Evolutionary conservation across 92 coral and sea anemone species (phyloP), one percentile per base, ranked within the genome.

Genomic region (Palythoa heliodiscus): DNA sequence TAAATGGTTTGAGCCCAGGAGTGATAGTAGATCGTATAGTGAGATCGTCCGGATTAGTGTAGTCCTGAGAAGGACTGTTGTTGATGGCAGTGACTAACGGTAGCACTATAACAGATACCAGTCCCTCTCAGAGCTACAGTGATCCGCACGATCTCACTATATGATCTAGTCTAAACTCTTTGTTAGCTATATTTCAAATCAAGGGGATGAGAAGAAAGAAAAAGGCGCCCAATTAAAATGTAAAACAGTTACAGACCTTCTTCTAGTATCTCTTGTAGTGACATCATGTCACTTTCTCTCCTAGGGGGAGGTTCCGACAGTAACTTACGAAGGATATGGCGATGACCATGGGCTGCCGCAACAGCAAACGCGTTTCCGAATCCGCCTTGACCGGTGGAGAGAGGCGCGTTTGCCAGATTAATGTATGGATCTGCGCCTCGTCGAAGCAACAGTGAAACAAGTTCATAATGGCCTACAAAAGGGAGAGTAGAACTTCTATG

Each of bases 281-380:
- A 94, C 92, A 94, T 86, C 95, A 94, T 90, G 9, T 94, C 98
- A 35, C 55, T 76, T 22, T 92, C 95, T 55, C 86, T 94, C 52
- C 75, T 83, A 3, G 92, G 52, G 48, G 89, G 92, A 17, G 98
- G 93, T 67, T 92, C 95, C 19, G 93, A 90, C 77, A 94, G 87
- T 52, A 92, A 88, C 76, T 92, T 94, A 20, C 95, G 92, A 13
- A 94, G 88, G 29, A 94, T 86, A 77, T 90, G 87, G 15, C 91
- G 90, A 74, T 92, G 93, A 20, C 95, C 98, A 77, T 83, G 89
- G 35, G 98, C 98, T 73, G 95, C 95, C 70, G 98, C 92, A 16
- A 92, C 89, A 50, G 98, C 93, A 75, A 92, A 94, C 24, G 95
- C 89, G 90, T 90, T 92, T 8, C 92, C 88, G 77, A 90, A 92